A percentile compares a stretch with the other conserved stretches of the same genome.
phyloP scores from a whole-genome alignment of 2,888 invertebrate species.

The Bembecia ichneumoniformis region DNA sequence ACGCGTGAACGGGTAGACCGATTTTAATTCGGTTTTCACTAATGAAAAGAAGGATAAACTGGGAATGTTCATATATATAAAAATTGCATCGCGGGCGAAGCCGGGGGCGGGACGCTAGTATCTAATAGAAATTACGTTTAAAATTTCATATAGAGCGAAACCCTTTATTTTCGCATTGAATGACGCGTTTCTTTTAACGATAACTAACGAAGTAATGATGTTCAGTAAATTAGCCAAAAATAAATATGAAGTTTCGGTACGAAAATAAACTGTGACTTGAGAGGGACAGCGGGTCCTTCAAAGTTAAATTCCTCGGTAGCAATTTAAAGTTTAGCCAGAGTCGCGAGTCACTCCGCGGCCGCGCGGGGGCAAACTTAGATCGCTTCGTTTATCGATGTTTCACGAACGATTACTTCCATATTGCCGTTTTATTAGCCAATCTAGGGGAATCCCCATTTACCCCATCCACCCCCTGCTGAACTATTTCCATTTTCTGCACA shows the following conservation, averaged over 20 bases:
- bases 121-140: no score
- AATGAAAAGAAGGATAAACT: no score
- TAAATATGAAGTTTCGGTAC: background rate
- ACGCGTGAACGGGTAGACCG: no score
- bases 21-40: no score
- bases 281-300: conserved; percentile 10
- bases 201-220: background rate
- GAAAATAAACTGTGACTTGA: conserved; percentile 9
- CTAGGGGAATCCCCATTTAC: conserved; percentile 16
- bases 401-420: conserved; percentile 63
- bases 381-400: conserved; percentile 67
- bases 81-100: no score
- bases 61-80: no score
- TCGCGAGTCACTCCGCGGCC: conserved; percentile 48
- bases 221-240: background rate
- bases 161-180: no score
- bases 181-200: conserved; percentile 11
- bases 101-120: no score
- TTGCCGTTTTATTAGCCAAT: conserved; percentile 45
- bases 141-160: no score
- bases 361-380: conserved; percentile 57
- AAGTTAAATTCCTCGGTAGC: conserved; percentile 52
- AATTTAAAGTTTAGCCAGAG: conserved; percentile 61
- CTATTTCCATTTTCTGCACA: background rate
- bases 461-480: background rate